Percentiles rank a stretch among this genome's conserved stretches.
phyloP scores from a whole-genome alignment of 1,140 invertebrate species.

The Drosophila arizonae region DNA sequence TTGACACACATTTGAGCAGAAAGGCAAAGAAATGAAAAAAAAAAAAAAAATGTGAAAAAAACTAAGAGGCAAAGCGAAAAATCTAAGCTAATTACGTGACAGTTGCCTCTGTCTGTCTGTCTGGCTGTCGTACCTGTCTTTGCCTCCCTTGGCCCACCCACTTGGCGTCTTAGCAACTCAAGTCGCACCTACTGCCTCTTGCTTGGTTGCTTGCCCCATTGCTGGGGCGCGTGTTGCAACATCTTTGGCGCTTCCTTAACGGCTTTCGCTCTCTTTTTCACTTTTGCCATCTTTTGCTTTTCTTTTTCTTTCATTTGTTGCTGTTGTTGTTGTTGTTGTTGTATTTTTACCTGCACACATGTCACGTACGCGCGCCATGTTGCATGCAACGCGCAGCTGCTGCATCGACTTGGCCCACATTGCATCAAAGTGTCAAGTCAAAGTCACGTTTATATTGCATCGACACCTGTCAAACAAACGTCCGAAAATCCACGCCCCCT shows the following conservation, averaged over 20 bases:
- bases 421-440: not conserved
- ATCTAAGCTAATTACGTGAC: constrained; percentile 79
- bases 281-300: not conserved
- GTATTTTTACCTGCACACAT: constrained; percentile 14
- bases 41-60: not conserved
- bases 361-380: constrained; percentile 32
- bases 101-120: not conserved
- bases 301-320: not conserved
- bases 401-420: constrained; percentile 34
- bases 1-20: constrained; percentile 68
- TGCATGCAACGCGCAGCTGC: constrained; percentile 39
- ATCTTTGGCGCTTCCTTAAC: constrained; percentile 38
- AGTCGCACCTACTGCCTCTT: too few species aligned
- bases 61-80: constrained; percentile 37
- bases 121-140: too few species aligned
- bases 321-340: too few species aligned
- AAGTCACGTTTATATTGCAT: constrained; percentile 21
- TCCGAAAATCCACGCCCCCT: too few species aligned
- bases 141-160: not conserved
- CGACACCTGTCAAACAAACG: constrained; percentile 1
- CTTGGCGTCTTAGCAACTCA: not conserved
- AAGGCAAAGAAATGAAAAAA: constrained; percentile 14
- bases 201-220: too few species aligned
- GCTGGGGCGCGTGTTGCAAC: constrained; percentile 19
- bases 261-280: constrained; percentile 47